Evolutionary conservation across 2,797 vertebrate species (phyloP).

Genomic region (Anguilla anguilla): DNA sequence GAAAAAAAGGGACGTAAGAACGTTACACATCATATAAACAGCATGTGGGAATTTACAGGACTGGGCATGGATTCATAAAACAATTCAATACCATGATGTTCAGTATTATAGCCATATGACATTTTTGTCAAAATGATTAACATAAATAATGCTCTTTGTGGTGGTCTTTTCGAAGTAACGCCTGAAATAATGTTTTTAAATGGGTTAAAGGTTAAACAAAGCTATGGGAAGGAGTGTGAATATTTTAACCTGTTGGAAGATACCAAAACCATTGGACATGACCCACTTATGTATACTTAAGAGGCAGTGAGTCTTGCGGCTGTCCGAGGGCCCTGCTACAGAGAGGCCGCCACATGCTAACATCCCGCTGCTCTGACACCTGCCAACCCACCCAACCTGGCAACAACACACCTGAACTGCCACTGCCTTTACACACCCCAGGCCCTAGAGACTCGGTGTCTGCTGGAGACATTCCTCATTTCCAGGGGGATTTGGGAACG

Average conservation of each 20-base stretch:
- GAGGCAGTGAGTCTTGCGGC: too few species aligned
- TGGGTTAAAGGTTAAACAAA: neutral
- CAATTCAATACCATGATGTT: neutral
- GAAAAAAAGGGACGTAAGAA: neutral
- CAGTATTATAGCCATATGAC: neutral
- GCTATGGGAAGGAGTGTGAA: neutral
- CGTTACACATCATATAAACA: constrained; percentile 20
- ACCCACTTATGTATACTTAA: too few species aligned
- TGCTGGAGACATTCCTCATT: too few species aligned
- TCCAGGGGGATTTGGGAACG: neutral
- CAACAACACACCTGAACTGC: too few species aligned
- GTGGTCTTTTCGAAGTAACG: neutral
- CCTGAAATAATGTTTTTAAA: neutral
- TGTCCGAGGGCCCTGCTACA: too few species aligned
- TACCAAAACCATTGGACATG: too few species aligned
- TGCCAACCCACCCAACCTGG: too few species aligned
- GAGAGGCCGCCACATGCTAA: too few species aligned
- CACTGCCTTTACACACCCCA: too few species aligned
- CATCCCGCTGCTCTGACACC: too few species aligned
- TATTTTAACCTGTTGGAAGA: neutral
- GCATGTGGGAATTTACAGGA: neutral
- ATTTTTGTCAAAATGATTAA: neutral
- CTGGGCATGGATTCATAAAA: neutral
- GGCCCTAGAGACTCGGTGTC: too few species aligned
- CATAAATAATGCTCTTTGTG: too few species aligned